These are phyloP conservation scores for Listronotus bonariensis DNA, from an alignment of 1,140 invertebrate genomes.

Conservation along the genomic window DNA sequence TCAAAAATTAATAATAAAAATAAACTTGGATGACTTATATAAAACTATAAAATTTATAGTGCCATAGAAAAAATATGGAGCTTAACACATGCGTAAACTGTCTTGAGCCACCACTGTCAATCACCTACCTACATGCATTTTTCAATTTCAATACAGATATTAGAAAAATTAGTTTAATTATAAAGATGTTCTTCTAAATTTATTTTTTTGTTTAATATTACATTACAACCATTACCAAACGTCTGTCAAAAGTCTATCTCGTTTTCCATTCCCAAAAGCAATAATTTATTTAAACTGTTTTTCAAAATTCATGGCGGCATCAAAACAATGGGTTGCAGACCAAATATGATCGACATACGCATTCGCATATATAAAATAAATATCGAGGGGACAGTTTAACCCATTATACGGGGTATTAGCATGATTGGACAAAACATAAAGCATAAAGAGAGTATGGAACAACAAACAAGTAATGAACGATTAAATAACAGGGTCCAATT, in stretches of 20 bases:
- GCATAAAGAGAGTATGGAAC: conserved; percentile 15
- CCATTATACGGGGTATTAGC: conserved; percentile 24
- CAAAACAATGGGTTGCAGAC: conserved; percentile 14
- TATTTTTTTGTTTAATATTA: not conserved
- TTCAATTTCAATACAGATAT: too few species aligned
- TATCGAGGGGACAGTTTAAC: conserved; percentile 22
- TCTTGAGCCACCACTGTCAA: too few species aligned
- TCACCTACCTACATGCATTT: too few species aligned
- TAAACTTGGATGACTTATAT: too few species aligned
- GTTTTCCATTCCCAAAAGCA: not conserved
- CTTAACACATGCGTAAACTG: too few species aligned
- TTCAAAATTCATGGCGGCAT: conserved; percentile 6
- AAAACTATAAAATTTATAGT: too few species aligned
- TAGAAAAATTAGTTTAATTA: too few species aligned
- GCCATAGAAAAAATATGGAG: too few species aligned
- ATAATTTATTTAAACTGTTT: conserved; percentile 22
- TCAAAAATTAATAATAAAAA: too few species aligned
- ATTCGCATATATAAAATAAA: conserved; percentile 26
- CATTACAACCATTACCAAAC: not conserved
- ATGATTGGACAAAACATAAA: conserved; percentile 27
- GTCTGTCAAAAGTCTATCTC: not conserved
- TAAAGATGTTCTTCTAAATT: not conserved
- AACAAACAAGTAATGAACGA: conserved; percentile 31
- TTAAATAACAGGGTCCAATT: conserved; percentile 30
- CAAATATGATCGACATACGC: conserved; percentile 27